Evolutionary conservation across 2,113 vertebrate genomes (phyloP).

Genomic region (Plotosus lineatus): DNA sequence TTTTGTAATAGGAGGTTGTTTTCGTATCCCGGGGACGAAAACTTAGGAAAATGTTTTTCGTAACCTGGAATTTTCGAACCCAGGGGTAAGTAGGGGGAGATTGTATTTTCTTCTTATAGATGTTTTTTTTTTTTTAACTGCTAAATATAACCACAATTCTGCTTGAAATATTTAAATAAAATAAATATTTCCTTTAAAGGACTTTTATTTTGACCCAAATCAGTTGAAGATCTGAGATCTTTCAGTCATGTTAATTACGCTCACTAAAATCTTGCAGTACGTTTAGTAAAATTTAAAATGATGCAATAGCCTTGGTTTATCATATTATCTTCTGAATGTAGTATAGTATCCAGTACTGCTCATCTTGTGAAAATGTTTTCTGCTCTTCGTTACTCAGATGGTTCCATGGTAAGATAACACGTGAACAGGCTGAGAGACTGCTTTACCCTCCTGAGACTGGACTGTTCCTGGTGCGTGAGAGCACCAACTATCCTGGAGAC

Average conservation of each 20-base stretch:
- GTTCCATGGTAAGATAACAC: conserved; percentile 97
- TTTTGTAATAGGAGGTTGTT: no score
- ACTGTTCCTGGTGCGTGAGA: conserved; percentile 92
- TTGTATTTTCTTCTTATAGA: neutral
- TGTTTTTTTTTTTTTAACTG: neutral
- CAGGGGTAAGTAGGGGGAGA: no score
- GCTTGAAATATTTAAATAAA: neutral
- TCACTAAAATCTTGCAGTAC: neutral
- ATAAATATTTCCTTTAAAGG: neutral
- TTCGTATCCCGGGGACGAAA: no score
- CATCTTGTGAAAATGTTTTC: conserved; percentile 14
- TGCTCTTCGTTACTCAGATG: conserved; percentile 72
- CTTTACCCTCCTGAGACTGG: conserved; percentile 87
- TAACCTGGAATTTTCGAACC: no score
- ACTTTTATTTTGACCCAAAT: neutral
- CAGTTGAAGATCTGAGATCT: neutral
- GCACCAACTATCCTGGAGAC: conserved; percentile 97
- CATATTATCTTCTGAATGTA: neutral
- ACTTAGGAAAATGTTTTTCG: no score
- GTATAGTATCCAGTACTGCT: neutral
- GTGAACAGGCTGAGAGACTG: conserved; percentile 87
- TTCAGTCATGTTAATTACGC: no score
- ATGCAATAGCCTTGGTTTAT: neutral
- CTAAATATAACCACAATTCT: neutral
- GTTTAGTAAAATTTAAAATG: neutral